Conservation (phyloP, 2,797 vertebrate species). For the Clamator glandarius region DNA sequence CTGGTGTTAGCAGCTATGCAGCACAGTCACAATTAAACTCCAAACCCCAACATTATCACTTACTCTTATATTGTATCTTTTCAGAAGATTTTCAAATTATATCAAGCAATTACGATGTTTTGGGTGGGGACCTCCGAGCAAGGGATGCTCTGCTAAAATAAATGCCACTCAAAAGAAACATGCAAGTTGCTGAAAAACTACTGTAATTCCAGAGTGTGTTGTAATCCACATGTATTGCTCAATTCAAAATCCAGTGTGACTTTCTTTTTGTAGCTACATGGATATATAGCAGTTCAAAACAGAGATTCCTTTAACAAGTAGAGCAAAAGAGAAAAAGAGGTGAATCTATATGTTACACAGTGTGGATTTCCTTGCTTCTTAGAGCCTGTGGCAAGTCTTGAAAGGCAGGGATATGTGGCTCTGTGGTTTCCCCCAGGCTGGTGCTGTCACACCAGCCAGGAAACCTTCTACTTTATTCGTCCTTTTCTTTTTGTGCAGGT, state of each 20-base stretch:
- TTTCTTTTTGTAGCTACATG: not conserved
- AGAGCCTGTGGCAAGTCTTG: not conserved
- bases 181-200: not conserved
- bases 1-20: conserved; percentile 40
- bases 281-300: not conserved
- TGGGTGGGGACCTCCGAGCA: not conserved
- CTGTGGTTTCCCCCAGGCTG: fast-evolving
- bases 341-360: fast-evolving
- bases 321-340: not conserved
- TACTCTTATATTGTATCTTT: conserved; percentile 13
- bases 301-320: not conserved
- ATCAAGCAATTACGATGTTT: conserved; percentile 1
- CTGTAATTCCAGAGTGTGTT: not conserved
- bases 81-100: conserved; percentile 25
- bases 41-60: conserved; percentile 9
- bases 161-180: not conserved
- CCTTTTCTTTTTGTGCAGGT: not conserved
- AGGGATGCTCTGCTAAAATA: not conserved
- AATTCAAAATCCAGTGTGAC: not conserved
- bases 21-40: not conserved
- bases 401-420: too few species aligned
- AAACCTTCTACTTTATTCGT: not conserved
- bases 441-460: not conserved
- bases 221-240: not conserved
- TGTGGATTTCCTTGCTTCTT: not conserved